phyloP scores from a whole-genome alignment of 2,113 vertebrate genomes.

The Campylomormyrus numenius region DNA sequence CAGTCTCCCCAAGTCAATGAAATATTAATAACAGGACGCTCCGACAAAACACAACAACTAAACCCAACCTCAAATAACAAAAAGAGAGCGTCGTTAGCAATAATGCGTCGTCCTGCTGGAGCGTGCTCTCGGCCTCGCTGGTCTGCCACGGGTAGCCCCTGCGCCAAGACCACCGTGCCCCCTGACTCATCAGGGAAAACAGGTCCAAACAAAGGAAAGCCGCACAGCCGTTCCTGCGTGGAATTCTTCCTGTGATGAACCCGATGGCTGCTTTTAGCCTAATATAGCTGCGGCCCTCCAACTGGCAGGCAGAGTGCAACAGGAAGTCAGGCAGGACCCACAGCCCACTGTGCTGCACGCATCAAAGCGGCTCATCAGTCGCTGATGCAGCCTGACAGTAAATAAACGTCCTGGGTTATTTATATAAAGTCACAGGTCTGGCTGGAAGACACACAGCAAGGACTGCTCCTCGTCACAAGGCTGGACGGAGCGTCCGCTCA shows the following conservation, averaged over 20 bases:
- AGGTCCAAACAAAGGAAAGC: not conserved
- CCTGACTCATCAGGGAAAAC: not conserved
- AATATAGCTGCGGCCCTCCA: slow-evolving; percentile 28
- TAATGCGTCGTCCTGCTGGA: not conserved
- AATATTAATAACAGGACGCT: not conserved
- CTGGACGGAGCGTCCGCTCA: slow-evolving; percentile 16
- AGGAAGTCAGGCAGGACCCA: slow-evolving; percentile 34
- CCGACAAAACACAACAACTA: not conserved
- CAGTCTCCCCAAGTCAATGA: not conserved
- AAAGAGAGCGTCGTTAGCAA: not conserved
- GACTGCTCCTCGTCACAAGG: slow-evolving; percentile 27
- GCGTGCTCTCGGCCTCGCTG: not conserved
- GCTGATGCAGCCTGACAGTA: slow-evolving; percentile 41
- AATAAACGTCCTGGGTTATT: slow-evolving; percentile 41
- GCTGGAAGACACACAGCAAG: slow-evolving; percentile 11
- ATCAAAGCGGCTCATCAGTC: slow-evolving; percentile 33
- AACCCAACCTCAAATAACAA: not conserved
- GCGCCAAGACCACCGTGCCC: not conserved
- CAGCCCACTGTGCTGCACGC: slow-evolving; percentile 1
- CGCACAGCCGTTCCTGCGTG: not conserved
- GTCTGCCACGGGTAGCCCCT: not conserved
- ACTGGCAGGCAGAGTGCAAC: slow-evolving; percentile 36
- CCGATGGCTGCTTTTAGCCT: slow-evolving; percentile 20
- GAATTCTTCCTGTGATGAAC: not conserved
- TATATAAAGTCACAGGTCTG: slow-evolving; percentile 33